Conservation (phyloP, 2,797 vertebrate genomes). For the Lepidocolaptes lacrymiger region DNA sequence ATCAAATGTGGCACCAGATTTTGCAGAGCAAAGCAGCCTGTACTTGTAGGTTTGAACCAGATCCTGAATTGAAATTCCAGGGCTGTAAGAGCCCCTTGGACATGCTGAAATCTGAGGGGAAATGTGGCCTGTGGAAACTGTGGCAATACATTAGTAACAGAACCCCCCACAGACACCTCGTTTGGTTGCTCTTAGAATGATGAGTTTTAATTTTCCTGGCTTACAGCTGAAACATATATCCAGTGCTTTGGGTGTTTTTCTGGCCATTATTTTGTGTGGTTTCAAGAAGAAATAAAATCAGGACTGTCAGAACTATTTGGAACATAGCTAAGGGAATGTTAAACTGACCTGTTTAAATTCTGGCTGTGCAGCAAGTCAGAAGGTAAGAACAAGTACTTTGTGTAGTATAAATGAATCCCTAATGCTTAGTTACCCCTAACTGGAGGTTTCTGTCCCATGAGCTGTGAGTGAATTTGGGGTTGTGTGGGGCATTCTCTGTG, state of each 20-base stretch:
- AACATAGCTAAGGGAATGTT: background rate
- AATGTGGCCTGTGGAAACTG: background rate
- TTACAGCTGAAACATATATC: background rate
- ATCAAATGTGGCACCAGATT: background rate
- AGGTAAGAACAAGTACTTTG: background rate
- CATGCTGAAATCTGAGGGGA: background rate
- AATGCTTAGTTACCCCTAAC: accelerated
- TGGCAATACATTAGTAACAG: background rate
- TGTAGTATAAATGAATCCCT: background rate
- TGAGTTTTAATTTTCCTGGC: background rate
- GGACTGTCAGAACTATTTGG: background rate
- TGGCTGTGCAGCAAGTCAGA: background rate
- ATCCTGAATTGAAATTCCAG: background rate
- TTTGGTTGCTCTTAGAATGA: background rate
- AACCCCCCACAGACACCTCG: accelerated
- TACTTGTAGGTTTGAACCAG: background rate
- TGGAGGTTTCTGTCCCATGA: background rate
- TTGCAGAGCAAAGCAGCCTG: background rate
- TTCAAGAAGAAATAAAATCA: background rate
- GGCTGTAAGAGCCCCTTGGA: background rate
- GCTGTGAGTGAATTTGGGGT: background rate
- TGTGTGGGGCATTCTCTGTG: background rate
- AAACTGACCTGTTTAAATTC: background rate
- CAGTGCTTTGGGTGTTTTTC: background rate
- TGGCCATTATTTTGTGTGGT: background rate